These are phyloP conservation scores for Patiria miniata DNA, from an alignment of 35 echinoderm and acorn worm species.

Conservation along the genomic window DNA sequence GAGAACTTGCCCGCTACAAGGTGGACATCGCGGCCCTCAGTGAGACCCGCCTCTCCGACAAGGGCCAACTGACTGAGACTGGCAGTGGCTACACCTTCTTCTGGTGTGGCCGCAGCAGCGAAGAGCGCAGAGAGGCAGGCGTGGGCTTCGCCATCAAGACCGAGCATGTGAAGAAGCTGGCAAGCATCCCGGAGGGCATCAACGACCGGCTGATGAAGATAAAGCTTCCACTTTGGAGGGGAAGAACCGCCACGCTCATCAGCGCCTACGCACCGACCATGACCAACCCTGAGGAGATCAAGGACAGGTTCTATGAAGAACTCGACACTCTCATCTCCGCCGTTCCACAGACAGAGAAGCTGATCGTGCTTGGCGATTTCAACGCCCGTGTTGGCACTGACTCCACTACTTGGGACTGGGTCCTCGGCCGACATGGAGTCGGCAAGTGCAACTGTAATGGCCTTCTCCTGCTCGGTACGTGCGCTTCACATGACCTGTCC, in stretches of 20 bases:
- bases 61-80: background rate
- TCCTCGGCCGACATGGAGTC: conserved; percentile 37
- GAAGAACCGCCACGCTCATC: conserved; percentile 26
- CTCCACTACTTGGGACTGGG: background rate
- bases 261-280: conserved; percentile 44
- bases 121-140: conserved; percentile 1
- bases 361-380: conserved; percentile 62
- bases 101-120: conserved; percentile 7
- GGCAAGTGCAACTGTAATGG: conserved; percentile 54
- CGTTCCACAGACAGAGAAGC: conserved; percentile 46
- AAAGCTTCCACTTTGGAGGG: background rate
- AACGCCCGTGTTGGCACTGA: conserved; percentile 50
- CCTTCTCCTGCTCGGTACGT: conserved; percentile 35
- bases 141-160: conserved; percentile 11
- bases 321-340: background rate
- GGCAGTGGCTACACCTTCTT: conserved; percentile 15
- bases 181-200: background rate
- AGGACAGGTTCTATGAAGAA: conserved; percentile 38
- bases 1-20: background rate
- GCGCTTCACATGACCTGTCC: conserved; percentile 7
- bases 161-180: background rate
- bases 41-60: background rate
- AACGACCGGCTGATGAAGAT: conserved; percentile 39
- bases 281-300: conserved; percentile 30
- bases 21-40: background rate